Evolutionary conservation across 2,797 vertebrate species (phyloP).

Genomic region (Anas capensis): DNA sequence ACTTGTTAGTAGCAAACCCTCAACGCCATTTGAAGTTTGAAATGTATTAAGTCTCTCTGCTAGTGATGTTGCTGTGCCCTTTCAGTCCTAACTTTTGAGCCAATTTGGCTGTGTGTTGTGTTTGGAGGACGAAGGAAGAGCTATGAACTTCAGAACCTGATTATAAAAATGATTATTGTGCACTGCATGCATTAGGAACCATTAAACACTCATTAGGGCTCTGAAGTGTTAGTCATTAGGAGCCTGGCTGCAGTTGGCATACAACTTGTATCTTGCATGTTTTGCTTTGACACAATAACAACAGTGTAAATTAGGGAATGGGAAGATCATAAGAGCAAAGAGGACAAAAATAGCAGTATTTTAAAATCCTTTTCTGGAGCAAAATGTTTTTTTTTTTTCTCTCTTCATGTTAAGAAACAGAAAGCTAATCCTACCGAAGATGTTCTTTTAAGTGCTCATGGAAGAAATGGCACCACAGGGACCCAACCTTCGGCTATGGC

Average conservation of each 20-base stretch:
- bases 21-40: neutral
- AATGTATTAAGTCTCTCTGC: neutral
- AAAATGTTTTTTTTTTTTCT: neutral
- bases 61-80: neutral
- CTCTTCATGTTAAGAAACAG: neutral
- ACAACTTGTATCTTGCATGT: neutral
- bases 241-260: neutral
- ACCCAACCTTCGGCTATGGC: neutral
- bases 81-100: neutral
- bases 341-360: neutral
- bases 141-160: neutral
- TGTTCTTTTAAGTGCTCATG: neutral
- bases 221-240: neutral
- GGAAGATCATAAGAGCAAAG: neutral
- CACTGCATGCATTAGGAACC: neutral
- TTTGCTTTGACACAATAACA: constrained; percentile 6
- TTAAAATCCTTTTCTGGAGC: neutral
- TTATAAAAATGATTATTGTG: constrained; percentile 53
- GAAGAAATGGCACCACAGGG: neutral
- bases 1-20: neutral
- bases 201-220: constrained; percentile 57
- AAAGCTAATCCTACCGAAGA: neutral
- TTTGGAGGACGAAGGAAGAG: neutral
- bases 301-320: neutral
- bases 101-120: neutral